Base-by-base conservation (phyloP, 2,797 vertebrate species). In the Hyperoplus immaculatus region DNA sequence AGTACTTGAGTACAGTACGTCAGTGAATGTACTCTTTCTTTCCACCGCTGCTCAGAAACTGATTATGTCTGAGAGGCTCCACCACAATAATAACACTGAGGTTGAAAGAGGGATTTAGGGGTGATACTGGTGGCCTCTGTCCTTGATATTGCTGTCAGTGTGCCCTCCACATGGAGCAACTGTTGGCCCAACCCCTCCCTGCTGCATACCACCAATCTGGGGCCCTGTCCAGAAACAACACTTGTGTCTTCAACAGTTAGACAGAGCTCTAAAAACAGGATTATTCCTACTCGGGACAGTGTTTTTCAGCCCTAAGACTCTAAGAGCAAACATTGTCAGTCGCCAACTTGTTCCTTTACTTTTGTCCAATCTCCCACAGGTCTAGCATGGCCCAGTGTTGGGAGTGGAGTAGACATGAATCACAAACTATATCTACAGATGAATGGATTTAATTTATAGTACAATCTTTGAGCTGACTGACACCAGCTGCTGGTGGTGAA, bases 131-230 rank as follows among this genome's bases (percentile, higher is more conserved):
- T 86, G 80, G 73, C 82, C 87, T 89, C 77, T 88, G 89, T 89
- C 92, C 92, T 93, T 92, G 85, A 93, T 93, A 88, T 63, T 72
- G 75, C 87, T 90, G 88, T 90, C 88, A 89, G 82, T 87, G 80
- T 93, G 91, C 77, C 88, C 92, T 91, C 89, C 74, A 89, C 88
- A 91, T 54, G 72, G 42, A 94, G 81, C 92, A 93, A 89, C 92
- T 93, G 92, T 87, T 86, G 62, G 79, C 77, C 80, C 77, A 21
- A 65, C 88, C 91, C 89, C 89, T 84, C 87, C 90, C 78, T 13
- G 79, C 78, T 68, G 75, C 91, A 94, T 94, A 87, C 92, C 90
- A 89, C 72, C 79, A 85, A 84, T 77, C 77, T 89, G 87, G 84
- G 89, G 83, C 87, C 83, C 78, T 16, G 80, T 93, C 86, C 91